Base-by-base conservation (phyloP, 1,140 invertebrate species). In the Drosophila repletoides region DNA sequence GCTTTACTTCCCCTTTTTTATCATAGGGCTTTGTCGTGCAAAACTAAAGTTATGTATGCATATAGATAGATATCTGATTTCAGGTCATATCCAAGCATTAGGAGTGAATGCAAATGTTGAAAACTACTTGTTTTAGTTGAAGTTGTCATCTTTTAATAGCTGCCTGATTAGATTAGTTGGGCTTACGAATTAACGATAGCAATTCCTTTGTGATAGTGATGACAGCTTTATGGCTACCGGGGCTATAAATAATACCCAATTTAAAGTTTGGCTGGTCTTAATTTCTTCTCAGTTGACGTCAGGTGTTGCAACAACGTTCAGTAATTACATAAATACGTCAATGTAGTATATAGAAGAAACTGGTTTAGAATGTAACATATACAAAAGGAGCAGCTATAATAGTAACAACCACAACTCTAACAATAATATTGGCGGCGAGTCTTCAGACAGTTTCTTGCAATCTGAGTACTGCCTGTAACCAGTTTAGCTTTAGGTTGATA, bases 161-260 rank as follows among this genome's bases (percentile, higher is more conserved):
- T n/a, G 45, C 10, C 28, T 21, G 49, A 63, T 63, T 63, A 63
- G 59, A 63, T 63, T 43, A 52, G 12, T 33, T 14, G 6, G 14
- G 5, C 19, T 3, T n/a, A 55, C 21, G 9, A 41, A 40, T 53
- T 53, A 24, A 14, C 15, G 17, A 22, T 38, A 21, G n/a, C 28
- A 52, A 45, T 40, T 14, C 7, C 15, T 22, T 40, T 22, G n/a
- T 17, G 33, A 48, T 21, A 36, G 7, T 19, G 34, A 5, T 26
- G 46, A 24, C 12, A 15, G 6, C 10, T 51, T 61, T 41, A 52
- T 40, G 59, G n/a, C 21, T 15, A 10, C 12, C 38, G 36, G 21
- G 22, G 28, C 28, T 21, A 41, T 24, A 61, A 33, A 45, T 15
- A 46, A 53, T 33, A 17, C 9, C 33, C 17, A 46, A 29, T 9